phyloP scores from a whole-genome alignment of 1,140 invertebrate species.

The Lepidurus packardi region DNA sequence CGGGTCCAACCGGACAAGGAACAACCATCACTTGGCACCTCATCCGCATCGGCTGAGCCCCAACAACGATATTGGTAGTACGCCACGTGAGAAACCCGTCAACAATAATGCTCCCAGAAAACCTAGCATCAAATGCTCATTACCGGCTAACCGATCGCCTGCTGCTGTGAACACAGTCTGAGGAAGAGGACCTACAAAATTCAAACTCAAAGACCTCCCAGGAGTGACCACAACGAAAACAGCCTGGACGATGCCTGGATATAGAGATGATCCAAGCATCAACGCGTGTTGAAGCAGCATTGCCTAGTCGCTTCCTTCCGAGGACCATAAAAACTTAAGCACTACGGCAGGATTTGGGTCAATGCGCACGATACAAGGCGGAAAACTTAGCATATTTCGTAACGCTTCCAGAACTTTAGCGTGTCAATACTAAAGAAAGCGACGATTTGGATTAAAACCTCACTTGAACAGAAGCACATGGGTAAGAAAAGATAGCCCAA shows the following conservation, averaged over 20 bases:
- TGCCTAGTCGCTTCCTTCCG: too few species aligned
- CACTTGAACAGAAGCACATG: too few species aligned
- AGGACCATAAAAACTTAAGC: too few species aligned
- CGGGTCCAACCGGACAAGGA: background rate
- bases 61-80: background rate
- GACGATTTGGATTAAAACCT: too few species aligned
- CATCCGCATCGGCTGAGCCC: background rate
- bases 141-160: constrained; percentile 2
- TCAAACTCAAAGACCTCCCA: constrained; percentile 5
- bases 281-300: too few species aligned
- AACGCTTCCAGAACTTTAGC: too few species aligned
- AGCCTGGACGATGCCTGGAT: background rate
- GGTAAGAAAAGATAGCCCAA: too few species aligned
- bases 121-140: background rate
- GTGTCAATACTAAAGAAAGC: too few species aligned
- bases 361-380: too few species aligned
- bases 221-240: background rate
- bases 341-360: too few species aligned
- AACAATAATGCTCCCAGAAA: background rate
- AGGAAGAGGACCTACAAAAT: background rate
- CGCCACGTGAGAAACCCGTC: constrained; percentile 3
- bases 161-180: background rate
- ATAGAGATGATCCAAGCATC: too few species aligned
- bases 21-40: constrained; percentile 15
- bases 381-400: too few species aligned